Evolutionary conservation across 1,140 invertebrate species (phyloP).

Genomic region (Lysiphlebus fabarum): DNA sequence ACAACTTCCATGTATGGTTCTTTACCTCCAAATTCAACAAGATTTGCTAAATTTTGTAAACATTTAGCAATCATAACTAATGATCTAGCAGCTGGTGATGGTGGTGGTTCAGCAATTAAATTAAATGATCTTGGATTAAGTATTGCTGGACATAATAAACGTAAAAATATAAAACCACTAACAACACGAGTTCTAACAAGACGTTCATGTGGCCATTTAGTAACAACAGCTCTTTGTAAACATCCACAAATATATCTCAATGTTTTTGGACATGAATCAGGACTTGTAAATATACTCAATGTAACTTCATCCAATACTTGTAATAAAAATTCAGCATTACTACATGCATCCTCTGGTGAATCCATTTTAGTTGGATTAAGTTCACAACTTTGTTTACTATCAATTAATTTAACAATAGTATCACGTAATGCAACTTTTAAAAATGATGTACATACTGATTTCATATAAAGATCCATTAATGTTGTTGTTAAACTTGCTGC

Average conservation of each 20-base stretch:
- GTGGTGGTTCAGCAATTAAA: slow-evolving; percentile 82
- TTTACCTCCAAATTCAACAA: slow-evolving; percentile 93
- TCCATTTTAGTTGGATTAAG: slow-evolving; percentile 95
- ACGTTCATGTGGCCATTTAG: slow-evolving; percentile 91
- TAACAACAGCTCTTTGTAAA: slow-evolving; percentile 81
- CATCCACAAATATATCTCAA: slow-evolving; percentile 90
- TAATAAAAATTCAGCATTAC: slow-evolving; percentile 90
- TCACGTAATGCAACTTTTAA: slow-evolving; percentile 81
- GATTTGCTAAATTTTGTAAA: slow-evolving; percentile 92
- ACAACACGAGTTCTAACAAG: slow-evolving; percentile 90
- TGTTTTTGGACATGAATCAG: slow-evolving; percentile 85
- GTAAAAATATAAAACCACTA: slow-evolving; percentile 94
- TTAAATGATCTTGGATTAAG: slow-evolving; percentile 94
- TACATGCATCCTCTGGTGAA: slow-evolving; percentile 87
- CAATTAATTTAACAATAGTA: slow-evolving; percentile 84
- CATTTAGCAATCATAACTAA: slow-evolving; percentile 94
- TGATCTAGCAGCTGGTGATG: slow-evolving; percentile 79
- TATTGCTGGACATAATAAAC: slow-evolving; percentile 92
- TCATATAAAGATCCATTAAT: slow-evolving; percentile 96
- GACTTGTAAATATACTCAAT: slow-evolving; percentile 89
- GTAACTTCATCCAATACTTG: slow-evolving; percentile 77
- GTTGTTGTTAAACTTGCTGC: slow-evolving; percentile 92
- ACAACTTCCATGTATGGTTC: slow-evolving; percentile 98
- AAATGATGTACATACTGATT: slow-evolving; percentile 65
- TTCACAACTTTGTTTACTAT: slow-evolving; percentile 93